Percentiles rank a stretch among this genome's conserved stretches.
Conservation (phyloP, 2,797 vertebrate genomes). For the Cephalopachus bancanus region DNA sequence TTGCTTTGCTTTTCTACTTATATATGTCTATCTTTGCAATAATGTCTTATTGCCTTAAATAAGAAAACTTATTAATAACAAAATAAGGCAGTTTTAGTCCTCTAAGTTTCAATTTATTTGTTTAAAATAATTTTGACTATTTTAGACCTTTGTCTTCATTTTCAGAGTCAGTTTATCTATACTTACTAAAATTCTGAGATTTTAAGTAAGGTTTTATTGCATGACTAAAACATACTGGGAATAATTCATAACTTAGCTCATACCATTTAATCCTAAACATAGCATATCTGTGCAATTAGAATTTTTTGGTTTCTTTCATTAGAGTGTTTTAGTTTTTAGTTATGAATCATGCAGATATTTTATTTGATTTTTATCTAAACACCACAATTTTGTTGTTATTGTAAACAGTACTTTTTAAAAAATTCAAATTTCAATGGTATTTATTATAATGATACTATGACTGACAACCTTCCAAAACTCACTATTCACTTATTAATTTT, state of each 20-base stretch:
- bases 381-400: background rate
- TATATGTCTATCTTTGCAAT: background rate
- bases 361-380: background rate
- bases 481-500: background rate
- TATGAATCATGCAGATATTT: background rate
- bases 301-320: background rate
- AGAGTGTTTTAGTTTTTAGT: background rate
- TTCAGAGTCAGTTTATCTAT: background rate
- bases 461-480: background rate
- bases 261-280: background rate
- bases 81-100: background rate
- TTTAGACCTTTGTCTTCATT: background rate
- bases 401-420: background rate
- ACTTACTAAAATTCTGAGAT: background rate
- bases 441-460: background rate
- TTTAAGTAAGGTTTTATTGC: background rate
- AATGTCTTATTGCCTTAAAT: background rate
- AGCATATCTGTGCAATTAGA: background rate
- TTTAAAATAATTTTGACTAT: background rate
- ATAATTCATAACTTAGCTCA: background rate
- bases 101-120: background rate
- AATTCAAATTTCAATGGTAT: background rate
- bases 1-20: background rate
- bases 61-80: background rate
- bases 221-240: background rate